A percentile compares a stretch with the other conserved stretches of the same genome.
These are phyloP conservation scores for Scaptomyza caliginosa DNA, from an alignment of 2,888 invertebrate species.

Conservation along the genomic window DNA sequence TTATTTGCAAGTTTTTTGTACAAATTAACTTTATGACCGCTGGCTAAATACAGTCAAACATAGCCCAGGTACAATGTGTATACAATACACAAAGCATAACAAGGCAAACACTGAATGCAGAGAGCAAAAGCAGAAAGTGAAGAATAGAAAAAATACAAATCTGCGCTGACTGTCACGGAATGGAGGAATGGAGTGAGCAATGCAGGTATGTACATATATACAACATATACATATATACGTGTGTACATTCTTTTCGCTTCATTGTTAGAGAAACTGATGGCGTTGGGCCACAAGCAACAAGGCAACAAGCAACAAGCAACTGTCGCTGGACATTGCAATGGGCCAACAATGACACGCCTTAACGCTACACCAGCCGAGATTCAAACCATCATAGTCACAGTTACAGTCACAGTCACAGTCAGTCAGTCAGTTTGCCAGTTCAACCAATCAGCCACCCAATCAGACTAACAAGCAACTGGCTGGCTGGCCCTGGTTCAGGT, in stretches of 20 bases:
- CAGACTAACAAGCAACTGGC: constrained; percentile 71
- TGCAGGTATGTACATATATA: too few relatives aligned
- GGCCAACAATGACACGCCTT: constrained; percentile 52
- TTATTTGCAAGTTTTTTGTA: constrained; percentile 78
- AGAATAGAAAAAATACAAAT: constrained; percentile 28
- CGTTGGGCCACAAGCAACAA: constrained; percentile 38
- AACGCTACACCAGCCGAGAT: constrained; percentile 53
- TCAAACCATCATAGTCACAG: constrained; percentile 37
- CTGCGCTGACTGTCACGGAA: constrained; percentile 50
- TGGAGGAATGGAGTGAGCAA: constrained; percentile 1
- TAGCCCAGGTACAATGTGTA: constrained; percentile 69
- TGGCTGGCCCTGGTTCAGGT: constrained; percentile 9
- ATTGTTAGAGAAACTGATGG: constrained; percentile 62
- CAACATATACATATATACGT: constrained; percentile 8
- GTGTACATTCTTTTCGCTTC: constrained; percentile 77
- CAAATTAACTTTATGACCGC: constrained; percentile 80
- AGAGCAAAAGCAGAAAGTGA: constrained; percentile 30
- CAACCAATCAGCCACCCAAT: constrained; percentile 77
- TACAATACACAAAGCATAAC: constrained; percentile 77
- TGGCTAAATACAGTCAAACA: constrained; percentile 76
- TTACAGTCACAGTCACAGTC: constrained; percentile 24
- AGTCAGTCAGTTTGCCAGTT: constrained; percentile 46
- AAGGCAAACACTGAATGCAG: constrained; percentile 72
- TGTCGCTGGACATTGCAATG: constrained; percentile 54
- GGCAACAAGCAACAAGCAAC: constrained; percentile 23